phyloP scores from a whole-genome alignment of 2,113 vertebrate genomes.

The Ursus arctos region DNA sequence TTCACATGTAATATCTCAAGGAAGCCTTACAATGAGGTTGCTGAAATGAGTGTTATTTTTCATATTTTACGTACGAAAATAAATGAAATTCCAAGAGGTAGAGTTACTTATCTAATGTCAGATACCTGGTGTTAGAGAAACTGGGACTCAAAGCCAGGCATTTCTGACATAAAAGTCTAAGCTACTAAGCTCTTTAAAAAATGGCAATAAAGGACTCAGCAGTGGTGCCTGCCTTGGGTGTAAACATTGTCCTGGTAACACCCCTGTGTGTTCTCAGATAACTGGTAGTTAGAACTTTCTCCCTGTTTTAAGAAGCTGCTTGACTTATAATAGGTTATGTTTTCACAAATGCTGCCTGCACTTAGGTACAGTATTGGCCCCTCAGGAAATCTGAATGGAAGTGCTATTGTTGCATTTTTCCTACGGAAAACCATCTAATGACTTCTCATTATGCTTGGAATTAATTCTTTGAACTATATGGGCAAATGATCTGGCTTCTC shows the following conservation, averaged over 20 bases:
- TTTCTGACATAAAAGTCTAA: background rate
- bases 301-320: background rate
- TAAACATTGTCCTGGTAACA: background rate
- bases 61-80: background rate
- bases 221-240: background rate
- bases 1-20: background rate
- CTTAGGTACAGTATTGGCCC: background rate
- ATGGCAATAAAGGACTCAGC: background rate
- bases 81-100: background rate
- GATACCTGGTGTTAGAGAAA: background rate
- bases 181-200: background rate
- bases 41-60: background rate
- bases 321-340: background rate
- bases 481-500: background rate
- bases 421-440: background rate
- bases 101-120: background rate
- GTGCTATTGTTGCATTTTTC: background rate
- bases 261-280: background rate
- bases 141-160: background rate
- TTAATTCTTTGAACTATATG: background rate
- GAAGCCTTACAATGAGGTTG: background rate
- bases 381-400: background rate
- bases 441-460: background rate
- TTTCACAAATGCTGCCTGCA: background rate
- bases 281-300: background rate